phyloP scores from a whole-genome alignment of 2,113 vertebrate genomes.

The Phrynosoma platyrhinos region DNA sequence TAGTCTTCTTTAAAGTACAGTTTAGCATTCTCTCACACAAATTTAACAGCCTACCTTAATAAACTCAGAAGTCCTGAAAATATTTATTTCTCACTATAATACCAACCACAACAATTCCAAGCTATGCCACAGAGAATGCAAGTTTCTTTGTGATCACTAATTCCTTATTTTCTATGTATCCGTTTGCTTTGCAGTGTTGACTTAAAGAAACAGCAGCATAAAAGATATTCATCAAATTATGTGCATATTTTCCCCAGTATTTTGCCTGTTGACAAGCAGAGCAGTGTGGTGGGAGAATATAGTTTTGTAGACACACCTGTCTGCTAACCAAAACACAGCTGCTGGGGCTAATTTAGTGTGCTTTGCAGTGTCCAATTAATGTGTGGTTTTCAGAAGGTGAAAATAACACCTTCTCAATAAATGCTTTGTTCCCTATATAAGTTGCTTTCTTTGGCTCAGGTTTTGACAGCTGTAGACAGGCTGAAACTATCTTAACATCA shows the following conservation, averaged over 20 bases:
- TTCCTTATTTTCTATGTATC: background rate
- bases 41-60: conserved; percentile 10
- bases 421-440: conserved; percentile 14
- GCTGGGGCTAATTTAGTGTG: conserved; percentile 25
- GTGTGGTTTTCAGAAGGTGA: conserved; percentile 10
- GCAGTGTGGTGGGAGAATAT: background rate
- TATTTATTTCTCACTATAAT: background rate
- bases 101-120: background rate
- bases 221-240: conserved; percentile 8
- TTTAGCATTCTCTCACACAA: background rate
- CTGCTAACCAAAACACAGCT: conserved; percentile 38
- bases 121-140: background rate
- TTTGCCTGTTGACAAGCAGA: background rate
- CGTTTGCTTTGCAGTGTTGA: background rate
- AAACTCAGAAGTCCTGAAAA: conserved; percentile 6
- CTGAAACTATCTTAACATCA: conserved; percentile 18
- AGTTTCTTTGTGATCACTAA: background rate
- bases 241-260: background rate
- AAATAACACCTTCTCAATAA: conserved; percentile 37
- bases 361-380: conserved; percentile 31
- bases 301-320: background rate
- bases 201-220: background rate
- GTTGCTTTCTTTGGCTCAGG: conserved; percentile 18
- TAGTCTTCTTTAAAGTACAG: conserved; percentile 7
- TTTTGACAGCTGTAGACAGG: conserved; percentile 28